Base-by-base conservation (phyloP, 2,888 invertebrate genomes). In the Ptilodon capucinus region DNA sequence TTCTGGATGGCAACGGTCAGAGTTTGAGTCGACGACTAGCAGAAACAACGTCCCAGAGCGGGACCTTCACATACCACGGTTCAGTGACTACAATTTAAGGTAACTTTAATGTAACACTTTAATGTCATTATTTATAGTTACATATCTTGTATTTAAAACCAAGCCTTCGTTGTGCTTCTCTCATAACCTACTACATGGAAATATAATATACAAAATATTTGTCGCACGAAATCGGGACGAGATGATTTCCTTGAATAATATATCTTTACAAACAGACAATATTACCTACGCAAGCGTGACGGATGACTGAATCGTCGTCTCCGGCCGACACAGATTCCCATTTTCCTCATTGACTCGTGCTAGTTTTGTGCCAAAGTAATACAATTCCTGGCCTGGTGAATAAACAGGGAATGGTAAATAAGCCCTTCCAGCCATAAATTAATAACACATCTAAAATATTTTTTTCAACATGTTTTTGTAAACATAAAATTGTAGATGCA, bases 61-160 rank as follows among this genome's bases (percentile, higher is more conserved):
- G 60, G 94, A 94, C 79, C 84, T 94, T 55, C 94, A 95, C 68
- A 94, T 94, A 79, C 94, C 94, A 9, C 89, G 91, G 45, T 90
- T 92, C 72, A 92, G 89, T 69, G 92, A 93, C 74, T 92, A 86
- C 52, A 92, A 91, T 61, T 76, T 92, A 65, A 92, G 94, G 94
- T 94, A 88, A 81, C n/a, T 79, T 71, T n/a, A n/a, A 4, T 7
- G 7, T 21, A 6, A 1, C 21, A 21, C 21, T 21, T 1, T 21
- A n/a, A n/a, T n/a, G n/a, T n/a, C n/a, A n/a, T n/a, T n/a, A n/a
- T n/a, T n/a, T n/a, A n/a, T n/a, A n/a, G n/a, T n/a, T n/a, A n/a
- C n/a, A n/a, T n/a, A n/a, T n/a, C n/a, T 6, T 21, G 4, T 2
- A 7, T 21, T 21, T 21, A 2, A 7, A 21, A 21, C 21, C 21